Conservation (phyloP, 2,797 vertebrate genomes). For the Scolopax rusticola region DNA sequence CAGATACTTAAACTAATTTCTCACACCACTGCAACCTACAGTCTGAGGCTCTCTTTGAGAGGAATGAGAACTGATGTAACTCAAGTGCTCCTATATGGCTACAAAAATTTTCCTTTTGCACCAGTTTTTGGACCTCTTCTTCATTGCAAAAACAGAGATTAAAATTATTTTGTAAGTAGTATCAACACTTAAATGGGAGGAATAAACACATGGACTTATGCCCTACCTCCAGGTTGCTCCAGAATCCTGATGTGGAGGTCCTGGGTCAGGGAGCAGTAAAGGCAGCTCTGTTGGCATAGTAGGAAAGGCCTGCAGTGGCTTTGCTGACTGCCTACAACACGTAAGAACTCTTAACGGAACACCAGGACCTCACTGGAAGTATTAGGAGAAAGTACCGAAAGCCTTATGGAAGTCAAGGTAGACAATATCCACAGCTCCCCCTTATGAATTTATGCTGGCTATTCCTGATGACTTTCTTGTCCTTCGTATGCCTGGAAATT, state of each 20-base stretch:
- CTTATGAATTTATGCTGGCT: neutral
- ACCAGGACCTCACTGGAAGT: neutral
- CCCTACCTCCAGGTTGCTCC: neutral
- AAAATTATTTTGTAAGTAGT: neutral
- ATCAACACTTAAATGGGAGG: neutral
- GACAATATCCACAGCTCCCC: neutral
- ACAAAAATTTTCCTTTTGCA: neutral
- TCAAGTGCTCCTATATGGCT: neutral
- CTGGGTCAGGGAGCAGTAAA: neutral
- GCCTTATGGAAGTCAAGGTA: neutral
- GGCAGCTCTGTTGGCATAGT: neutral
- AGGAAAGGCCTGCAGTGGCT: neutral
- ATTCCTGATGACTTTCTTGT: neutral
- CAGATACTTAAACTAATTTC: slow-evolving; percentile 29
- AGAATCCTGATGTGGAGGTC: neutral
- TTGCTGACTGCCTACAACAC: neutral
- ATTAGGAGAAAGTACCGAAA: neutral
- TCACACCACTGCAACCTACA: neutral
- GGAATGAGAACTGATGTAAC: neutral
- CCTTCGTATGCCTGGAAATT: neutral
- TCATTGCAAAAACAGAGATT: neutral
- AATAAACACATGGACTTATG: neutral
- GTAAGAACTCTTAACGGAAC: neutral
- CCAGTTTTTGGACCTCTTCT: neutral
- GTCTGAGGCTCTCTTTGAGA: neutral